Percentiles rank a stretch among this genome's conserved stretches.
These are phyloP conservation scores for Tetrapedia diversipes DNA, from an alignment of 2,888 invertebrate genomes.

Conservation along the genomic window DNA sequence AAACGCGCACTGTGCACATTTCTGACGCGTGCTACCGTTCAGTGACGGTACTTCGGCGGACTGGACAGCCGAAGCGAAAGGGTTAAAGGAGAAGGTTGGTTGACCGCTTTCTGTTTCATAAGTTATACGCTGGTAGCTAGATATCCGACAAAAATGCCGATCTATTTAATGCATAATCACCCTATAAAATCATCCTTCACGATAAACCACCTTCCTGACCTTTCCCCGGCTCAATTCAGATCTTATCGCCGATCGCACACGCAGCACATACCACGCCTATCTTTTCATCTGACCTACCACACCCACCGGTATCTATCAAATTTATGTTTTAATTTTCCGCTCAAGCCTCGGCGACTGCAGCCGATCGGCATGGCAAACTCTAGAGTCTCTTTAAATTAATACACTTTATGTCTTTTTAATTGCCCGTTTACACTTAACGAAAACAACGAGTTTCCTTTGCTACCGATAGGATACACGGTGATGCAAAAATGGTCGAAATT, in stretches of 20 bases:
- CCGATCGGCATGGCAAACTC: too few relatives aligned
- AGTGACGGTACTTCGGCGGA: too few relatives aligned
- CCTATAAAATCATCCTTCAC: constrained; percentile 11
- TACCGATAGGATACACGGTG: too few relatives aligned
- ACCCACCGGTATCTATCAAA: not conserved
- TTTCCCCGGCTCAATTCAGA: not conserved
- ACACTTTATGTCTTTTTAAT: too few relatives aligned
- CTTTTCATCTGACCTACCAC: constrained; percentile 1
- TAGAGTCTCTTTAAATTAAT: too few relatives aligned
- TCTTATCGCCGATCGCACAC: constrained; percentile 10
- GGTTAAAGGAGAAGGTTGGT: not conserved
- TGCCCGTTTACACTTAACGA: too few relatives aligned
- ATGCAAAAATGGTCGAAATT: too few relatives aligned
- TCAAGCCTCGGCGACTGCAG: not conserved
- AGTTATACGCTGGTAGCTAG: not conserved
- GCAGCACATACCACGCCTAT: not conserved
- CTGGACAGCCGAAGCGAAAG: too few relatives aligned
- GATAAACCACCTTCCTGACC: constrained; percentile 5
- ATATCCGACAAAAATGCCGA: not conserved
- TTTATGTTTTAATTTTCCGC: constrained; percentile 9
- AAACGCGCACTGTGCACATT: too few relatives aligned
- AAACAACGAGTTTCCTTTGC: too few relatives aligned
- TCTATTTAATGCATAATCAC: constrained; percentile 6
- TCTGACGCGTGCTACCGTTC: too few relatives aligned
- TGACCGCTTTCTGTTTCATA: not conserved